Conservation (phyloP, 2,888 invertebrate genomes). For the Colletes collaris region DNA sequence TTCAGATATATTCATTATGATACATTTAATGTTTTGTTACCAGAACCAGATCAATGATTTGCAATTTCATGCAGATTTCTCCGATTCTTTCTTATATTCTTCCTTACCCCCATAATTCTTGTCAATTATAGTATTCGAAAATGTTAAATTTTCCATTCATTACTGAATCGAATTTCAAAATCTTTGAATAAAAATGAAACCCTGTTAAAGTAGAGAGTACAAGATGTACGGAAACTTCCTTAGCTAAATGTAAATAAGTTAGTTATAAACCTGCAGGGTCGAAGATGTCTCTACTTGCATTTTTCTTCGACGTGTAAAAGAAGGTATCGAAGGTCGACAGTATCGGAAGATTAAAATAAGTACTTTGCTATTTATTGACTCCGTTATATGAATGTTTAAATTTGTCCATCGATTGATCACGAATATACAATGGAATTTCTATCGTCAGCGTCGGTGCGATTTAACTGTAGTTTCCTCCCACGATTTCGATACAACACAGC, state of each 20-base stretch:
- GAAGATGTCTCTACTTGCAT: slow-evolving; percentile 16
- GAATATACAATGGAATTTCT: background rate
- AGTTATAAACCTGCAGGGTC: background rate
- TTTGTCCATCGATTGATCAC: slow-evolving; percentile 29
- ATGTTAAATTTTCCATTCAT: too few relatives aligned
- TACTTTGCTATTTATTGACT: slow-evolving; percentile 14
- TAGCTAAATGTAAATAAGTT: background rate
- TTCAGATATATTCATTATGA: too few relatives aligned
- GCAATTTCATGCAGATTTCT: too few relatives aligned
- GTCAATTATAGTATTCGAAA: too few relatives aligned
- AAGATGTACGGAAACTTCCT: too few relatives aligned
- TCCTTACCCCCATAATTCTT: too few relatives aligned
- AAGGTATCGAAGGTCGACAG: background rate
- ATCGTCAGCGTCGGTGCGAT: background rate
- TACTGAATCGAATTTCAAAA: too few relatives aligned
- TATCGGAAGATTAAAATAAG: slow-evolving; percentile 49
- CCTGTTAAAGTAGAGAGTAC: too few relatives aligned
- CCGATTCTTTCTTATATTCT: too few relatives aligned
- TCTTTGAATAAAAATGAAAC: too few relatives aligned
- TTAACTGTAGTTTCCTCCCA: background rate
- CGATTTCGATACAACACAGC: background rate
- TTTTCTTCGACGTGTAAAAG: background rate
- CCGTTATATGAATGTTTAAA: slow-evolving; percentile 7
- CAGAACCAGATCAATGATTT: too few relatives aligned
- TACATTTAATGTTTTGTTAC: too few relatives aligned